Percentiles rank a stretch among this genome's conserved stretches.
Evolutionary conservation across 2,888 invertebrate species (phyloP).

Genomic region (Macrophya annulata): DNA sequence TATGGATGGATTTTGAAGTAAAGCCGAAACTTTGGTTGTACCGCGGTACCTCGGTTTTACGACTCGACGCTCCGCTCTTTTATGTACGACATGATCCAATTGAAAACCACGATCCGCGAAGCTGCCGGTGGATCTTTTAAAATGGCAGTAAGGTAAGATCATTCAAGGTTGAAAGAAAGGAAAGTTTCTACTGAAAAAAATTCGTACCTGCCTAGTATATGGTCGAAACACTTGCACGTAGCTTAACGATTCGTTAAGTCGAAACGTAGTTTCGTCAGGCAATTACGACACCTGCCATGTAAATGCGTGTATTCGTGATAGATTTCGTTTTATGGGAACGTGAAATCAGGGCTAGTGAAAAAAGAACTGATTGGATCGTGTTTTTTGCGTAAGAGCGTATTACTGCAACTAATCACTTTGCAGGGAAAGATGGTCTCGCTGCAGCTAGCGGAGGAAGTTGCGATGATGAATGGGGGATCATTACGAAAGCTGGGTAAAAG

Average conservation of each 20-base stretch:
- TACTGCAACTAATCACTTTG: conserved; percentile 53
- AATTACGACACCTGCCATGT: neutral
- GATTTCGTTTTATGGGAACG: neutral
- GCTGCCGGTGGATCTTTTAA: conserved; percentile 14
- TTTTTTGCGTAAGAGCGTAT: conserved; percentile 17
- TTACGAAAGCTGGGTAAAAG: conserved; percentile 62
- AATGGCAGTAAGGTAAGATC: neutral
- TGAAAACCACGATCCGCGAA: conserved; percentile 37
- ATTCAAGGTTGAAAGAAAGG: conserved; percentile 3
- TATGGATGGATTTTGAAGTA: conserved; percentile 43
- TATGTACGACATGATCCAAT: conserved; percentile 46
- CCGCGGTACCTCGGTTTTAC: conserved; percentile 26
- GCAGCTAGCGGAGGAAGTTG: conserved; percentile 53
- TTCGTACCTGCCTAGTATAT: neutral
- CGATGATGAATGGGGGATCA: conserved; percentile 75
- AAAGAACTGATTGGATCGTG: conserved; percentile 39
- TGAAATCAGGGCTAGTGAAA: neutral
- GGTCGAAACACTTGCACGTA: neutral
- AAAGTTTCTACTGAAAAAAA: neutral
- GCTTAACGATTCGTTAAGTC: neutral
- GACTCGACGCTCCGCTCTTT: conserved; percentile 34
- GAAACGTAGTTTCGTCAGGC: neutral
- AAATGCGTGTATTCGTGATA: neutral
- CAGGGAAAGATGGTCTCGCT: conserved; percentile 43
- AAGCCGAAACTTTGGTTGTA: conserved; percentile 40